Percentiles rank a stretch among this genome's conserved stretches.
Conservation (phyloP, 2,888 invertebrate species). For the Stictocephala bisonia region DNA sequence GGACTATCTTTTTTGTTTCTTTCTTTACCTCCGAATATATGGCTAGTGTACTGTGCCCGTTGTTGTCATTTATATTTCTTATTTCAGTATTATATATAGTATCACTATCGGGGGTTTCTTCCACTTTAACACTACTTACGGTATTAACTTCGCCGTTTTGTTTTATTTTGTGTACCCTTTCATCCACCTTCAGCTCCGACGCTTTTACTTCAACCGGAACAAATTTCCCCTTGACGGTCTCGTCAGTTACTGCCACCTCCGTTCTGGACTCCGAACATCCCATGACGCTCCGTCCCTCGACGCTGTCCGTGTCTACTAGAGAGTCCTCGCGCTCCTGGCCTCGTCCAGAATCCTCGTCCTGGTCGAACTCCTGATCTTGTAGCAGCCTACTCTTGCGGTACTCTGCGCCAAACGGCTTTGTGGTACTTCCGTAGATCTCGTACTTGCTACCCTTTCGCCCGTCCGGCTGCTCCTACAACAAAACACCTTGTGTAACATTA, state of each 20-base stretch:
- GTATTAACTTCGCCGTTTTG: slow-evolving; percentile 58
- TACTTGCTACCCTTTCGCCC: slow-evolving; percentile 50
- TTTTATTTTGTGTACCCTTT: neutral
- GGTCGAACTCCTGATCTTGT: slow-evolving; percentile 1
- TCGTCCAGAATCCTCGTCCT: neutral
- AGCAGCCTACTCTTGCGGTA: slow-evolving; percentile 45
- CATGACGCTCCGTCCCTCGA: slow-evolving; percentile 21
- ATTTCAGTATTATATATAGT: slow-evolving; percentile 45
- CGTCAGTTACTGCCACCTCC: neutral
- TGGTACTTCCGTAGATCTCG: slow-evolving; percentile 54
- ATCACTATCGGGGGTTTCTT: slow-evolving; percentile 60
- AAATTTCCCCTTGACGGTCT: neutral
- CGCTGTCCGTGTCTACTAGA: slow-evolving; percentile 13
- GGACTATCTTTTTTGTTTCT: neutral
- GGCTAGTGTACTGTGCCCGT: slow-evolving; percentile 22
- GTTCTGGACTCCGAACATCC: slow-evolving; percentile 12
- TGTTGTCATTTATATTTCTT: slow-evolving; percentile 38
- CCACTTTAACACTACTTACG: too few relatives aligned
- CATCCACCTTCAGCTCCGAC: neutral
- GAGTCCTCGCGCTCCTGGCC: neutral
- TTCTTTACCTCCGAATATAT: slow-evolving; percentile 26
- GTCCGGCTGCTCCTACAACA: neutral
- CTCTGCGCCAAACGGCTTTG: slow-evolving; percentile 52
- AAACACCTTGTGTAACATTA: too few relatives aligned
- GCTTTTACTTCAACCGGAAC: neutral